Percentiles rank a stretch among this genome's conserved stretches.
Conservation (phyloP, 2,113 vertebrate genomes). For the Phasianus colchicus region DNA sequence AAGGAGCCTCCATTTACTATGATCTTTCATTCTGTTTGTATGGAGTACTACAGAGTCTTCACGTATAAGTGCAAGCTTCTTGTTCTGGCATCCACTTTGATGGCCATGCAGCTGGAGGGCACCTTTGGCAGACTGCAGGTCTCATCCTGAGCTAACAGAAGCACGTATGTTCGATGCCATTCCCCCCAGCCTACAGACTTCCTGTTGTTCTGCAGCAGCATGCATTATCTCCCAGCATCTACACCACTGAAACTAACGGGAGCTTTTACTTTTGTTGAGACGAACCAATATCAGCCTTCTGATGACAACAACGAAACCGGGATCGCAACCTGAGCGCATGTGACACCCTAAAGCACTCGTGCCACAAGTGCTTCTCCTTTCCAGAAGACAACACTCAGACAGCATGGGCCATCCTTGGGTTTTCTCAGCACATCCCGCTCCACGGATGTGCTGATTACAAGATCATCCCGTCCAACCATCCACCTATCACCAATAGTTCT, state of each 20-base stretch:
- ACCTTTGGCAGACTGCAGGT: not conserved
- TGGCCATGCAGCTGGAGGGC: accelerated
- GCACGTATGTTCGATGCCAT: not conserved
- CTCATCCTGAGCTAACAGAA: not conserved
- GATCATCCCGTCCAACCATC: too few species aligned
- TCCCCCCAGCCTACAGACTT: not conserved
- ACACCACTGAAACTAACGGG: not conserved
- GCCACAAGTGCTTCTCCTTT: not conserved
- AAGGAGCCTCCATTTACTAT: not conserved
- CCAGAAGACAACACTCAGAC: not conserved
- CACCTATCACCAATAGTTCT: too few species aligned
- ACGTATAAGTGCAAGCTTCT: not conserved
- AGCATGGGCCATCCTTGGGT: not conserved
- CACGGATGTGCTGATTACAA: not conserved
- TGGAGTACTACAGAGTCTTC: not conserved
- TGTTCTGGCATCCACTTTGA: not conserved
- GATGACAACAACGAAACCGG: not conserved
- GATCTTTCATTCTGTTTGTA: not conserved
- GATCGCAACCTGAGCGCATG: not conserved
- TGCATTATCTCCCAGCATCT: not conserved
- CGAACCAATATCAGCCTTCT: not conserved
- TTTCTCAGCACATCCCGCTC: not conserved
- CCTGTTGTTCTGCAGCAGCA: not conserved
- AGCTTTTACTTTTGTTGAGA: conserved; percentile 26
- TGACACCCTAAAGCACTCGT: not conserved